These are phyloP conservation scores for Aphelenchoides avenae DNA, from an alignment of 1,140 invertebrate species.

Conservation along the genomic window DNA sequence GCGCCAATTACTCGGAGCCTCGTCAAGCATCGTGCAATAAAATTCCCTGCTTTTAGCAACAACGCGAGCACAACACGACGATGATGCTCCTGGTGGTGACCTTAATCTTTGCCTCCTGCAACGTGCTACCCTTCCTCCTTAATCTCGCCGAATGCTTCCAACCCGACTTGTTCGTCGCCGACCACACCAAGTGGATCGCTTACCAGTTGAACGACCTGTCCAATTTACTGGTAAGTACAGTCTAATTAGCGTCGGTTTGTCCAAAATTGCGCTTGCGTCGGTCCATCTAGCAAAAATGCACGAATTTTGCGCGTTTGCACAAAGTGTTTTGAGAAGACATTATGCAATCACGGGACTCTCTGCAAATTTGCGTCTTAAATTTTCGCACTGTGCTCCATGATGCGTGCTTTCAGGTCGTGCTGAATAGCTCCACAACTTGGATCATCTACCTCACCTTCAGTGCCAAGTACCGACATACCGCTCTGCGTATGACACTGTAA, in stretches of 20 bases:
- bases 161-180: constrained; percentile 42
- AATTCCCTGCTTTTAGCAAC: constrained; percentile 41
- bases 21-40: background rate
- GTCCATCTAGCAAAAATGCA: too few relatives aligned
- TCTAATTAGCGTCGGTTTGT: constrained; percentile 37
- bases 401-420: background rate
- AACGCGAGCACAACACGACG: constrained; percentile 52
- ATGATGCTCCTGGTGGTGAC: constrained; percentile 53
- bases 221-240: constrained; percentile 54
- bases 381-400: background rate
- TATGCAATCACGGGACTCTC: too few relatives aligned
- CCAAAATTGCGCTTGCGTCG: too few relatives aligned
- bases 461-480: constrained; percentile 42
- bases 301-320: too few relatives aligned
- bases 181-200: constrained; percentile 42
- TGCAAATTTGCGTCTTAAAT: constrained; percentile 33
- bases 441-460: constrained; percentile 37
- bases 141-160: constrained; percentile 52
- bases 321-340: too few relatives aligned
- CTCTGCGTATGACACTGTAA: too few relatives aligned
- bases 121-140: constrained; percentile 51
- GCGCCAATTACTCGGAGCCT: background rate
- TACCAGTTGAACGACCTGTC: constrained; percentile 52
- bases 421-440: constrained; percentile 30
- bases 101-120: constrained; percentile 50